Percentiles rank a stretch among this genome's conserved stretches.
Evolutionary conservation across 2,888 invertebrate species (phyloP).

Genomic region (Drosophila prostipennis): DNA sequence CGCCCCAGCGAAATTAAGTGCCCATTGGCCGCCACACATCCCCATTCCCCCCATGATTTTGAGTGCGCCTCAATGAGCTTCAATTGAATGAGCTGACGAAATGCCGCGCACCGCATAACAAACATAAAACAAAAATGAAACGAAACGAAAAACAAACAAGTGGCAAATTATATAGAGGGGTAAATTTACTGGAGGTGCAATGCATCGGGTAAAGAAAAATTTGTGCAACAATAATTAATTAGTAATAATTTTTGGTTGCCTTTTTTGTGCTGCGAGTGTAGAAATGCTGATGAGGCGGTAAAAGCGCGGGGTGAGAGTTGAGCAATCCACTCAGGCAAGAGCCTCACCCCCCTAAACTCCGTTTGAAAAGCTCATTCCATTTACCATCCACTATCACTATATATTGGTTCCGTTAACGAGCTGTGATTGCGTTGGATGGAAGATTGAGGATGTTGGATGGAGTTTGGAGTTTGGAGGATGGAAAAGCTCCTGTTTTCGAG

Average conservation of each 20-base stretch:
- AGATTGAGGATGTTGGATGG: neutral
- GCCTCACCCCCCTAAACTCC: too few species aligned
- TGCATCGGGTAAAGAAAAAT: slow-evolving; percentile 6
- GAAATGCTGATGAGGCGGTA: slow-evolving; percentile 33
- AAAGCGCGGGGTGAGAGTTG: slow-evolving; percentile 23
- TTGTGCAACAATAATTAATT: slow-evolving; percentile 72
- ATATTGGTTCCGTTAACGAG: neutral
- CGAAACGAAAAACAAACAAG: slow-evolving; percentile 40
- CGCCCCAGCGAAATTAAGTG: slow-evolving; percentile 70
- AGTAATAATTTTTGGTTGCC: slow-evolving; percentile 49
- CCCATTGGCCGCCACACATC: slow-evolving; percentile 6
- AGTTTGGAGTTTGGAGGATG: neutral
- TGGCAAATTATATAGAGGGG: slow-evolving; percentile 4
- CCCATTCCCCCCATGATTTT: slow-evolving; percentile 40
- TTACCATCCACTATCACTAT: neutral
- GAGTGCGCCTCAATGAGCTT: slow-evolving; percentile 63
- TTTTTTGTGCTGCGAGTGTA: slow-evolving; percentile 36
- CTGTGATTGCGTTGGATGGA: too few species aligned
- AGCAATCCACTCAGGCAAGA: neutral
- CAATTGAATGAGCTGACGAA: slow-evolving; percentile 72
- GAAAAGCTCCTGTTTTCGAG: neutral
- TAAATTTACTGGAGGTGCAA: neutral
- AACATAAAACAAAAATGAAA: slow-evolving; percentile 57
- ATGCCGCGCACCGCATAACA: slow-evolving; percentile 69
- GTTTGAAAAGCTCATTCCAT: neutral